Evolutionary conservation across 2,797 vertebrate genomes (phyloP).

Genomic region (Malacoraja senta): DNA sequence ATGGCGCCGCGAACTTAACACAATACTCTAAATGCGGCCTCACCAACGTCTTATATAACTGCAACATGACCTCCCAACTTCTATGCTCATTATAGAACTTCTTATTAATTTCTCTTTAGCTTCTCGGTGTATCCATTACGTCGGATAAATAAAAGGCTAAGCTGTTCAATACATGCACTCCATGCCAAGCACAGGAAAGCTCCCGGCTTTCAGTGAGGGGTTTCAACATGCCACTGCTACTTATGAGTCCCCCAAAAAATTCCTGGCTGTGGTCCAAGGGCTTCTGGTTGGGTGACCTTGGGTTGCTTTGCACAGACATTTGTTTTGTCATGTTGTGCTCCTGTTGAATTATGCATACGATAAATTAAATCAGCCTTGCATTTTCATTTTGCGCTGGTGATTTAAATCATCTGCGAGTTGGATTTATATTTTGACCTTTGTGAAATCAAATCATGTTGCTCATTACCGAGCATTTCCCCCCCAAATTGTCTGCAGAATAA

Average conservation of each 20-base stretch:
- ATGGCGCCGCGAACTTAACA: no score
- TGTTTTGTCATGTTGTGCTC: slow-evolving; percentile 19
- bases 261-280: background rate
- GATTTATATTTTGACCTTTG: slow-evolving; percentile 26
- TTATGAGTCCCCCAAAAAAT: background rate
- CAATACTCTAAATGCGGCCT: no score
- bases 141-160: background rate
- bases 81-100: no score
- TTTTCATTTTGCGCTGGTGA: slow-evolving; percentile 24
- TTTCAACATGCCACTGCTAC: background rate
- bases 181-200: no score
- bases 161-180: background rate
- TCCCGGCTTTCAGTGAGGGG: background rate
- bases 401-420: slow-evolving; percentile 31
- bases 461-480: slow-evolving; percentile 26
- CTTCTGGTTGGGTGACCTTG: slow-evolving; percentile 22
- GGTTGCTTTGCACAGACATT: background rate
- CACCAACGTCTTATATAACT: no score
- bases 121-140: background rate
- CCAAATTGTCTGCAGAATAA: slow-evolving; percentile 28
- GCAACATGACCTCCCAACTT: no score
- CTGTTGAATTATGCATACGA: slow-evolving; percentile 31
- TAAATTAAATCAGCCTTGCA: slow-evolving; percentile 29
- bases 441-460: slow-evolving; percentile 29
- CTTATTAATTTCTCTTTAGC: background rate